Percentiles rank a stretch among this genome's conserved stretches.
Conservation (phyloP, 2,113 vertebrate species). For the Meriones unguiculatus region DNA sequence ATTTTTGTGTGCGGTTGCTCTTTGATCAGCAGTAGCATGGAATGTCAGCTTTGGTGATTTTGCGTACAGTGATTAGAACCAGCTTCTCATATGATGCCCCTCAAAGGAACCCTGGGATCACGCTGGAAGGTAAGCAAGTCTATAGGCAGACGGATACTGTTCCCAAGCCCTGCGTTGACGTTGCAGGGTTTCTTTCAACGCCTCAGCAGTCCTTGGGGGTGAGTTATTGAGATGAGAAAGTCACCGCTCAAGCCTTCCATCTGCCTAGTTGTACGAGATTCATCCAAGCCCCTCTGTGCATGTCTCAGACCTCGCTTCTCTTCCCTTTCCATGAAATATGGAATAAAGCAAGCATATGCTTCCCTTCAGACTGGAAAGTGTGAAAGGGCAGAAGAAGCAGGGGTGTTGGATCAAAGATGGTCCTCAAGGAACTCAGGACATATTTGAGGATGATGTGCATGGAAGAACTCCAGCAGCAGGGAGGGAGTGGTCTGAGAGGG, state of each 20-base stretch:
- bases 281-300: background rate
- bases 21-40: background rate
- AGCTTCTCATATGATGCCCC: background rate
- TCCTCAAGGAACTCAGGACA: background rate
- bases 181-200: background rate
- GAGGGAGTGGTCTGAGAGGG: background rate
- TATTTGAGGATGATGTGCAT: background rate
- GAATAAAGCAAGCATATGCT: background rate
- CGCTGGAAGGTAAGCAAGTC: background rate
- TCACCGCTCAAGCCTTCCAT: background rate
- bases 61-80: background rate
- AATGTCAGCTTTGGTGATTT: background rate
- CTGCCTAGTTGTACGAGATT: background rate
- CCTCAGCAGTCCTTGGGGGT: background rate
- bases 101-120: background rate
- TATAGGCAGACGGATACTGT: background rate
- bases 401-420: background rate
- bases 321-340: background rate
- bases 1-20: background rate
- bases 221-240: no score
- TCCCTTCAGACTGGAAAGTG: background rate
- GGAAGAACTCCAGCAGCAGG: background rate
- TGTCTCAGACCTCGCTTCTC: background rate
- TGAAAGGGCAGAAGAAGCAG: background rate
- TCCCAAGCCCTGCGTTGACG: background rate